phyloP scores from a whole-genome alignment of 2,797 vertebrate genomes.

The Neosilurus hyrtlii region DNA sequence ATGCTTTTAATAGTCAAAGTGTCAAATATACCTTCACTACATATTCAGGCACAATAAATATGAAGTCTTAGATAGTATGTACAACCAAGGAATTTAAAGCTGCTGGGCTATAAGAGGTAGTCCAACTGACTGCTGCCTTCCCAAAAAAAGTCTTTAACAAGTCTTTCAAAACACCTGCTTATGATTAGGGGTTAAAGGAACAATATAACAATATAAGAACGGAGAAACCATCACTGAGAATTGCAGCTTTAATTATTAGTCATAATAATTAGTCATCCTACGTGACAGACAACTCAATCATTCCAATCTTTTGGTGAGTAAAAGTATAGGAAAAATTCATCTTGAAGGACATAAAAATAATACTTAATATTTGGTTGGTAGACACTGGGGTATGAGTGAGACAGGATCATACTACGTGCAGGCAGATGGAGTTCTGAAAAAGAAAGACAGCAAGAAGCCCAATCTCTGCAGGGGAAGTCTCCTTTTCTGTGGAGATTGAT shows the following conservation, averaged over 20 bases:
- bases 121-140: neutral
- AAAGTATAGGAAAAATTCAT: no score
- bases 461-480: neutral
- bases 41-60: neutral
- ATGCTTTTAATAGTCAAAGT: neutral
- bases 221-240: no score
- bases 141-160: neutral
- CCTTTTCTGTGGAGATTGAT: neutral
- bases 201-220: no score
- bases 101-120: neutral
- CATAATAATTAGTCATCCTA: no score
- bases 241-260: no score
- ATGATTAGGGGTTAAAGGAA: neutral
- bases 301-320: no score
- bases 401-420: neutral
- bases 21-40: neutral
- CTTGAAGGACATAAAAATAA: no score
- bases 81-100: neutral
- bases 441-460: constrained; percentile 12
- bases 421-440: constrained; percentile 23
- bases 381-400: constrained; percentile 14
- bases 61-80: neutral
- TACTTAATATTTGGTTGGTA: neutral
- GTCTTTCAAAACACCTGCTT: neutral
- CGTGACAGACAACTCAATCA: no score